Conservation (phyloP, 37 sponge, comb jelly and placozoan species). For the Spongilla lacustris region DNA sequence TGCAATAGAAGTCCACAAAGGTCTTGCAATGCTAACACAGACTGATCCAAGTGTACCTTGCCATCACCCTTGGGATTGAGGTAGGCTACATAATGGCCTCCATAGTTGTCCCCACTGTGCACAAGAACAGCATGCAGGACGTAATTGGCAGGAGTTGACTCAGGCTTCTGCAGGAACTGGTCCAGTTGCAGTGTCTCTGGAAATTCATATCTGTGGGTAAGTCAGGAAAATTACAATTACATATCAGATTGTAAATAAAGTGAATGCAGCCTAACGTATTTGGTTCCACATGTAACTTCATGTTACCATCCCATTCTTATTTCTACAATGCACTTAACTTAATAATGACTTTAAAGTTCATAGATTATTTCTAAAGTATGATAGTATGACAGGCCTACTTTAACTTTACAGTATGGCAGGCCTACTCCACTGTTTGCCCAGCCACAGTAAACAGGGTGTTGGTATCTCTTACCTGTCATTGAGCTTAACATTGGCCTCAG, state of each 20-base stretch:
- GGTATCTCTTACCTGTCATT: constrained; percentile 82
- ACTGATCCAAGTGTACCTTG: too few species aligned
- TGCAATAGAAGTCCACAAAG: background rate
- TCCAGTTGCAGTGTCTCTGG: constrained; percentile 87
- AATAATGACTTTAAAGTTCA: too few species aligned
- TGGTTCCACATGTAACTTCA: background rate
- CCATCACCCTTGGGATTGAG: constrained; percentile 89
- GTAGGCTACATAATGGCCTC: constrained; percentile 97
- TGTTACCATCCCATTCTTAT: too few species aligned
- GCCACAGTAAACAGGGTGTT: background rate
- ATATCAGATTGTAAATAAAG: background rate
- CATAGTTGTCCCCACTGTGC: constrained; percentile 98
- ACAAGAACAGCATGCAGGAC: constrained; percentile 94
- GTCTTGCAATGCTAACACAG: background rate
- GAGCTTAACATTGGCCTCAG: constrained; percentile 91
- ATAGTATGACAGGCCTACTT: too few species aligned
- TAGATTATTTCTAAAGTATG: too few species aligned
- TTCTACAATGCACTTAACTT: too few species aligned
- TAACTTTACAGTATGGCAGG: background rate
- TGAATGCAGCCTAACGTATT: background rate
- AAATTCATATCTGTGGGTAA: constrained; percentile 82
- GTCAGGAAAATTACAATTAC: background rate
- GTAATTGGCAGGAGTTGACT: constrained; percentile 71
- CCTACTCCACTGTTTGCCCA: background rate
- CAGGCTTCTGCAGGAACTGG: constrained; percentile 81